Evolutionary conservation across 2,113 vertebrate species (phyloP).

Genomic region (Leiothrix lutea): DNA sequence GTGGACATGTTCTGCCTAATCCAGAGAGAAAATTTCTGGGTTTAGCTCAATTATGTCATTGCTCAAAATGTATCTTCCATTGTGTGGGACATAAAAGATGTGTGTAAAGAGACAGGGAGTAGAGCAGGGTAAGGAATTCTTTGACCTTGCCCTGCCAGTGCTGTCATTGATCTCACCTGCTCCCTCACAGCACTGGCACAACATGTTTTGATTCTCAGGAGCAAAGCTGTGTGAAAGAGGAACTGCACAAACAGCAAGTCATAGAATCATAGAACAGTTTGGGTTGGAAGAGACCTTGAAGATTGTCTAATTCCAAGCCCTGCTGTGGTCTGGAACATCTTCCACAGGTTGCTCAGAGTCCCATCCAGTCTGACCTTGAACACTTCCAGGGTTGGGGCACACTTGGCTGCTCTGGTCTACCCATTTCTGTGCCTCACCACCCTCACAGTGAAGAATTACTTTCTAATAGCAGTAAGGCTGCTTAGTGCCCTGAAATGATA

Average conservation of each 20-base stretch:
- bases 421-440: not conserved
- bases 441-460: not conserved
- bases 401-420: not conserved
- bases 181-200: not conserved
- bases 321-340: not conserved
- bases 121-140: not conserved
- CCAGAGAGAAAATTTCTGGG: not conserved
- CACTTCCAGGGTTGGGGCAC: not conserved
- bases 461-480: not conserved
- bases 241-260: not conserved
- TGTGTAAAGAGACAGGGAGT: not conserved
- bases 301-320: not conserved
- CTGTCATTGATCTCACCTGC: not conserved
- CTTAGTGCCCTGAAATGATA: not conserved
- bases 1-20: not conserved
- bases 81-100: not conserved
- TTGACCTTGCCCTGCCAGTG: not conserved
- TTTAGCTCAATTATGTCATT: not conserved
- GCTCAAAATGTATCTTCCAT: not conserved
- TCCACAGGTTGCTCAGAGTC: not conserved
- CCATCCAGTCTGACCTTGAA: not conserved
- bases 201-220: not conserved
- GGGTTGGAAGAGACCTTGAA: not conserved
- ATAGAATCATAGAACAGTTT: not conserved
- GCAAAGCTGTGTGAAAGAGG: not conserved